These are phyloP conservation scores for Acanthurus tractus DNA, from an alignment of 2,797 vertebrate genomes.

Conservation along the genomic window DNA sequence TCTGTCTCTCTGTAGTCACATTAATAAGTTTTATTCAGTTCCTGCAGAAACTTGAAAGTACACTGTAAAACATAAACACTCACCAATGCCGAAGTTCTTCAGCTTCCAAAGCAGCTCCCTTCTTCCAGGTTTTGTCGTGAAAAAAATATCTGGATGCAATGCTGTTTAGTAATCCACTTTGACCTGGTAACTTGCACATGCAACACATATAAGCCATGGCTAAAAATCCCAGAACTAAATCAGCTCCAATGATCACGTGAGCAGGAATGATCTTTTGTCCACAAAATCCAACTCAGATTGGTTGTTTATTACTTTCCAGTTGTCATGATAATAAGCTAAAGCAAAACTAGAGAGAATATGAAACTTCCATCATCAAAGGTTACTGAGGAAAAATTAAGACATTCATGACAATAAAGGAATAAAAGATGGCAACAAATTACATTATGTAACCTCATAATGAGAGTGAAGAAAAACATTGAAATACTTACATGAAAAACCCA, in stretches of 20 bases:
- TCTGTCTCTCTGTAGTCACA: constrained; percentile 1
- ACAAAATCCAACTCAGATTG: not conserved
- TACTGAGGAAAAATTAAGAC: not conserved
- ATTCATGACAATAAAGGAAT: not conserved
- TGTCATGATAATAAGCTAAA: not conserved
- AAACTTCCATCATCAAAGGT: not conserved
- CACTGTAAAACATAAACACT: not conserved
- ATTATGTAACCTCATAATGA: not conserved
- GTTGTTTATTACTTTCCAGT: not conserved
- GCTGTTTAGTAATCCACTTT: not conserved
- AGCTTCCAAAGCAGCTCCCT: constrained; percentile 1
- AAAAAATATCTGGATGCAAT: not conserved
- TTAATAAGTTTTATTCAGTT: constrained; percentile 41
- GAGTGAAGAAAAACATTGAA: not conserved
- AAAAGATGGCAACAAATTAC: not conserved
- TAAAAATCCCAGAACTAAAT: not conserved
- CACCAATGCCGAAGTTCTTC: not conserved
- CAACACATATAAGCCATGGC: not conserved
- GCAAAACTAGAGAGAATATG: not conserved
- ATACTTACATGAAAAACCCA: not conserved
- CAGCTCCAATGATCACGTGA: not conserved
- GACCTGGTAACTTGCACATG: not conserved
- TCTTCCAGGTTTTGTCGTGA: not conserved
- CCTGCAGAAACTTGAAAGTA: not conserved
- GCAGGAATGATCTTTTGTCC: not conserved